A percentile compares a stretch with the other conserved stretches of the same genome.
phyloP scores from a whole-genome alignment of 2,797 vertebrate species.

The Microctenopoma steveboyesi region DNA sequence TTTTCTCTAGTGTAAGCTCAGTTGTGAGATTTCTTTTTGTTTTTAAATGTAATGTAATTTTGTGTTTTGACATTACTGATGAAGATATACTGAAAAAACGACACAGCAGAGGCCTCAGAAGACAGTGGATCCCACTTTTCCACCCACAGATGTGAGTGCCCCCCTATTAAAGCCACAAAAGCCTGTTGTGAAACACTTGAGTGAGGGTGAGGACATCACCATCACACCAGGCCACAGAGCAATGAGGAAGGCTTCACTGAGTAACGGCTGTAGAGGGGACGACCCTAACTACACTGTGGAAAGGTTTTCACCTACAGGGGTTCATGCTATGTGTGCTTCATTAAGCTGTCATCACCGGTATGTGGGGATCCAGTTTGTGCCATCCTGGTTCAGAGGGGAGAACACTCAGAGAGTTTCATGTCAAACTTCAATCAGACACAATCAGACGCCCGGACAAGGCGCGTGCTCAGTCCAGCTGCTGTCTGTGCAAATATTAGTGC shows the following conservation, averaged over 20 bases:
- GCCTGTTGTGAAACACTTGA: background rate
- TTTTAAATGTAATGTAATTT: no score
- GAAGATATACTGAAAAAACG: no score
- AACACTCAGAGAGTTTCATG: no score
- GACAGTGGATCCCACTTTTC: background rate
- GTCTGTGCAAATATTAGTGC: background rate
- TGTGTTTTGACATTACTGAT: no score
- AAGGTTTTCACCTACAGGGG: background rate
- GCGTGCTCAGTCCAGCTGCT: background rate
- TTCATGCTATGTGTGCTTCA: background rate
- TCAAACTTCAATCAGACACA: background rate
- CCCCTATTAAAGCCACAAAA: background rate
- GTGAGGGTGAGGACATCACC: constrained; percentile 4
- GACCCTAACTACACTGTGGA: background rate
- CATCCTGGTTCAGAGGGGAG: background rate
- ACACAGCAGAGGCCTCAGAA: background rate
- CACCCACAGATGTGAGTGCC: background rate
- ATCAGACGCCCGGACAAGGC: no score
- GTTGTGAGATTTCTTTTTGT: background rate
- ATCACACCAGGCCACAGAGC: constrained; percentile 7
- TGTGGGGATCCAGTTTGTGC: background rate
- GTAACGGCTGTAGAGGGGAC: background rate
- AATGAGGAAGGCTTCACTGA: constrained; percentile 35
- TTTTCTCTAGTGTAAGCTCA: background rate
- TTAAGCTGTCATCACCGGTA: background rate